Base-by-base conservation (phyloP, 1,140 invertebrate genomes). In the Pissodes strobi region DNA sequence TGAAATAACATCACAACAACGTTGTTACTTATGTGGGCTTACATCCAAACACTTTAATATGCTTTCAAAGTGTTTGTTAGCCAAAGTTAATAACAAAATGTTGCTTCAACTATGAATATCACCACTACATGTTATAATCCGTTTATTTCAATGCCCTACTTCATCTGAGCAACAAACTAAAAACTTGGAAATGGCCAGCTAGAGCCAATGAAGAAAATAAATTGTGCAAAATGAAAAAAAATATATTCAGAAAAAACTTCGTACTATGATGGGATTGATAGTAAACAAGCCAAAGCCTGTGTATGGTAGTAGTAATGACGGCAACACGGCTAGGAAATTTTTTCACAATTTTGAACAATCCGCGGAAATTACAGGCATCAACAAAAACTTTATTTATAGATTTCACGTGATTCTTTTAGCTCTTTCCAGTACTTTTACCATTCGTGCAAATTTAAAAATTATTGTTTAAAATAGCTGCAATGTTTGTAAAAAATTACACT, bases 21-120 rank as follows among this genome's bases (percentile, higher is more conserved):
- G 39, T 15, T 72, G 67, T 18, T 70, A 70, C 41, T 46, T 76
- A 5, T 75, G 72, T 66, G 53, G 56, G 13, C 49, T 53, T 1
- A 70, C 66, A 37, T 63, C 71, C 18, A 73, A 68, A 60, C 43
- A 72, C n/a, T 69, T 72, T 30, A 69, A 71, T 30, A 62, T 69
- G 15, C 49, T 67, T 30, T 43, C 58, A n/a, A 10, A 19, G 8
- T 8, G 49, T 3, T 18, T 43, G 13, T 1, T 43, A 37, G 53
- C 52, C 1, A 15, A 41, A 37, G 43, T 58, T 10, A 37, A 59
- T 19, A 25, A 21, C 3, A 10, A 22, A 21, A 48, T 2, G 5
- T 43, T 51, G 12, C 19, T 46, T 1, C n/a, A n/a, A n/a, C 61
- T 49, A 41, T 45, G 64, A 51, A 1, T 66, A 18, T 66, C 57